Conservation (phyloP, 2,888 invertebrate genomes). For the Marasmarcha lunaedactyla region DNA sequence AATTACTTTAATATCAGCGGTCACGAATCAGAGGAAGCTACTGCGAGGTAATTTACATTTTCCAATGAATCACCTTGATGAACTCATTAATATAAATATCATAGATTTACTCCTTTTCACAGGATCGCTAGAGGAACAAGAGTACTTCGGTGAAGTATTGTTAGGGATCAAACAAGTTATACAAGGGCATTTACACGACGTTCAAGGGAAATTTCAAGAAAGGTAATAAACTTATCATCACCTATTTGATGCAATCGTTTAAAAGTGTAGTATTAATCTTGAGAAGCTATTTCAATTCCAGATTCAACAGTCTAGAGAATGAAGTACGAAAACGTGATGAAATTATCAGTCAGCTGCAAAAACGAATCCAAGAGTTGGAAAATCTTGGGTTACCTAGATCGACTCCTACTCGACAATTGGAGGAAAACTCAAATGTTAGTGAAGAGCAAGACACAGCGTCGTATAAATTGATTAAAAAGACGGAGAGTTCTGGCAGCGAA, state of each 20-base stretch:
- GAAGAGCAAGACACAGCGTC: constrained; percentile 14
- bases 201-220: constrained; percentile 78
- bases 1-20: constrained; percentile 66
- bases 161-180: constrained; percentile 85
- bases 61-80: background rate
- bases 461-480: constrained; percentile 27
- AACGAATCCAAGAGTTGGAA: constrained; percentile 78
- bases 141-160: constrained; percentile 84
- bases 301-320: constrained; percentile 81
- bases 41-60: constrained; percentile 51
- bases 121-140: constrained; percentile 80
- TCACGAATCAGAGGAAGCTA: constrained; percentile 71
- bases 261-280: background rate
- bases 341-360: constrained; percentile 82
- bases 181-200: constrained; percentile 78
- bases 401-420: constrained; percentile 19
- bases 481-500: constrained; percentile 57
- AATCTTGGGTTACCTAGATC: constrained; percentile 33
- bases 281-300: constrained; percentile 16
- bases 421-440: constrained; percentile 10
- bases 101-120: constrained; percentile 20
- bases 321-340: constrained; percentile 86
- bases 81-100: background rate
- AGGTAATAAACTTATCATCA: constrained; percentile 33
- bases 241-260: background rate